These are phyloP conservation scores for Ophioninae sp. DNA, from an alignment of 2,888 invertebrate species.

Conservation along the genomic window DNA sequence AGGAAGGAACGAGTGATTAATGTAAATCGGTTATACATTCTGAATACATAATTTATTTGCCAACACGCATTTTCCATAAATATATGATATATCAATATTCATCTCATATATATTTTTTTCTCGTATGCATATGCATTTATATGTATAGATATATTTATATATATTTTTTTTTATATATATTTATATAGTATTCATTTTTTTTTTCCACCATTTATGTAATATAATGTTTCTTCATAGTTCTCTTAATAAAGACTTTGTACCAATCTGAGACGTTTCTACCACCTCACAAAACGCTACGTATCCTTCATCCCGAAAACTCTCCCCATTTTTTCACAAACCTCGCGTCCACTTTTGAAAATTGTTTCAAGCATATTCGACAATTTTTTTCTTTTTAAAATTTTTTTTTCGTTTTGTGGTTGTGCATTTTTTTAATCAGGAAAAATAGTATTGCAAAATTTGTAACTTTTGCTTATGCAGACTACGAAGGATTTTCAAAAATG, in stretches of 20 bases:
- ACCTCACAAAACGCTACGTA: constrained; percentile 60
- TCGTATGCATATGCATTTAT: constrained; percentile 61
- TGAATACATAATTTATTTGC: constrained; percentile 77
- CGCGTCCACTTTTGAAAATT: constrained; percentile 2
- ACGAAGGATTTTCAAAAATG: constrained; percentile 60
- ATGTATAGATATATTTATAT: constrained; percentile 6
- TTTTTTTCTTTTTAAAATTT: not conserved
- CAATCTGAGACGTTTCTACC: constrained; percentile 67
- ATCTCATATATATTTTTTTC: constrained; percentile 64
- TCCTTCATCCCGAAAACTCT: constrained; percentile 19
- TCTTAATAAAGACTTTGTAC: constrained; percentile 72
- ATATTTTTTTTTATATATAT: constrained; percentile 25
- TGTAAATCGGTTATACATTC: constrained; percentile 44
- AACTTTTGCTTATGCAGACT: not conserved
- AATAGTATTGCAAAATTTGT: not conserved
- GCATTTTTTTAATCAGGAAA: not conserved
- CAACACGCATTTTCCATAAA: constrained; percentile 78
- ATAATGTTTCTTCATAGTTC: constrained; percentile 51
- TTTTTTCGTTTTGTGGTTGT: constrained; percentile 27
- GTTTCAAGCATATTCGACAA: not conserved
- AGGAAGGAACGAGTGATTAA: constrained; percentile 9
- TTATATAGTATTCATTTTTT: constrained; percentile 42
- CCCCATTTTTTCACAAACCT: constrained; percentile 63
- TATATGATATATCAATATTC: constrained; percentile 77
- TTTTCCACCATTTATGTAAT: constrained; percentile 56